Base-by-base conservation (phyloP, 2,888 invertebrate species). In the Leistus spinibarbis region DNA sequence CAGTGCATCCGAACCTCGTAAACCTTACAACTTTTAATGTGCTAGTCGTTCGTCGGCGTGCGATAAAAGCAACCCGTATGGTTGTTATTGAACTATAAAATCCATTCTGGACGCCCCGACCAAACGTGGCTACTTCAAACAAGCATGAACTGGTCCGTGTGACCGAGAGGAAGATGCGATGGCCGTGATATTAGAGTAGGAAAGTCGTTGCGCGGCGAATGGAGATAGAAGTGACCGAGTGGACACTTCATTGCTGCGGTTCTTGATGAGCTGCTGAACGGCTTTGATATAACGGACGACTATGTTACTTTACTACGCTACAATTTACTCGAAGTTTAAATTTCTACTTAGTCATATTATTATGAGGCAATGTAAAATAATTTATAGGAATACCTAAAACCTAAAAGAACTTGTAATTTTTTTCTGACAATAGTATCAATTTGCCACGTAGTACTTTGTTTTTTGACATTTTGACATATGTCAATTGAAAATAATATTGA, bases 41-140 rank as follows among this genome's bases (percentile, higher is more conserved):
- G 64, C 22, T 13, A 22, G 64, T 54, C 62, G 63, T 63, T 69
- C 69, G 69, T 69, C 57, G 53, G 5, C 40, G 53, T 54, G 64
- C 64, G 71, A 71, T 71, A 71, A 71, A 71, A 71, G 71, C 60
- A 3, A 10, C 40, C 64, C 71, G 77, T 76, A 73, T 76, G 76
- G 76, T 77, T 77, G 77, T 76, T 77, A 77, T 76, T 77, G 77
- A 76, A 68, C 77, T 77, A 77, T 77, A 77, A 77, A 77, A 77
- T 70, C 76, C 77, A 77, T 77, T 77, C 75, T 24, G 66, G 72
- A 54, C 64, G 54, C 64, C 64, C 63, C 54, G 54, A 64, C 54
- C 71, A 64, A 71, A 71, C 71, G 71, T 71, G 60, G 62, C 70
- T 22, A 22, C 57, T 54, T 64, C 64, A 23, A 16, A 56, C 23